phyloP scores from a whole-genome alignment of 2,797 vertebrate species.

The Thalassophryne amazonica region DNA sequence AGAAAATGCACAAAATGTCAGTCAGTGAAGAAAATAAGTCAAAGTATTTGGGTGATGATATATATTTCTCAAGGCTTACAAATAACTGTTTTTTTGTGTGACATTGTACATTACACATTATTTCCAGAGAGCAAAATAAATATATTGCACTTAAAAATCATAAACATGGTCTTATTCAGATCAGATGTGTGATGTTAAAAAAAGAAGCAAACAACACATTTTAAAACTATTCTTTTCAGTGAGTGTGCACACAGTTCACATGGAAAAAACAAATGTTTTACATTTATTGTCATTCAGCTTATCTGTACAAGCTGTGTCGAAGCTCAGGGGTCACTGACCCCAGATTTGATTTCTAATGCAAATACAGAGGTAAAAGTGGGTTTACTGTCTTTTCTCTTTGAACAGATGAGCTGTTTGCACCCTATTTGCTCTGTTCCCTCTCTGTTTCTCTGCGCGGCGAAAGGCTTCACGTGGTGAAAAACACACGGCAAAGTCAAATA shows the following conservation, averaged over 20 bases:
- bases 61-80: constrained; percentile 88
- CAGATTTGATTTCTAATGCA: neutral
- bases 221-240: constrained; percentile 71
- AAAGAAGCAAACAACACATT: constrained; percentile 43
- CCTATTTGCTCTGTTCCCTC: neutral
- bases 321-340: neutral
- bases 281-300: constrained; percentile 7
- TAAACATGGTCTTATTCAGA: constrained; percentile 78
- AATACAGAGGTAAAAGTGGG: neutral
- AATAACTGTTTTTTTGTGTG: constrained; percentile 85
- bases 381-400: neutral
- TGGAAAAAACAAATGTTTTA: constrained; percentile 7
- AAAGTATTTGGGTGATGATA: constrained; percentile 67
- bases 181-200: constrained; percentile 48
- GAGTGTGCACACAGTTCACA: constrained; percentile 61
- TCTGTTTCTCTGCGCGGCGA: neutral
- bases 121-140: constrained; percentile 98
- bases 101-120: constrained; percentile 90
- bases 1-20: neutral
- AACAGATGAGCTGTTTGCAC: constrained; percentile 13
- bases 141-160: constrained; percentile 99
- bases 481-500: neutral
- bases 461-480: neutral
- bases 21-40: constrained; percentile 19
- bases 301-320: neutral